Evolutionary conservation across 2,113 vertebrate genomes (phyloP), one percentile per base, ranked within the genome.

Genomic region (Ophiodon elongatus): DNA sequence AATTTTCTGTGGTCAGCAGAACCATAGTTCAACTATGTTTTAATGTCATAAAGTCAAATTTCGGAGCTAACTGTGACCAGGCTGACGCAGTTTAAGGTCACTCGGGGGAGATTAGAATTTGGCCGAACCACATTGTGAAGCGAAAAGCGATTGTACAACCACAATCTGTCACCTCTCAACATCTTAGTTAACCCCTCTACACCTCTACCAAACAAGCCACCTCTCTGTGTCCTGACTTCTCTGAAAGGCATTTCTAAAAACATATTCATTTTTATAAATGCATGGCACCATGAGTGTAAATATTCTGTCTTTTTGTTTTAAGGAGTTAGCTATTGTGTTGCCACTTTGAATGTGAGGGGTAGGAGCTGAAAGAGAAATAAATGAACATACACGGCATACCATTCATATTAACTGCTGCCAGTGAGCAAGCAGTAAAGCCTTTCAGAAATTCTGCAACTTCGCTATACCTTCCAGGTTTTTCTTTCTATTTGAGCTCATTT

Each of bases 231-330:
- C 29, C 63, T 33, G 1, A 56, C 56, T 65, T 83, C 67, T 64
- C 73, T 54, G 11, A 14, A 31, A 71, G 23, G 29, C 14, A 1
- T 85, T 76, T 73, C 52, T 74, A 62, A 45, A 77, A 37, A 56
- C 63, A 47, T 50, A 39, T 39, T 35, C 35, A 62, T 86, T 85
- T 52, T 65, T 65, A 37, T 45, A 60, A 74, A 75, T 84, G 94
- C 91, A 93, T 92, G 91, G 84, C 77, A 41, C 62, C 84, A 79
- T 83, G 54, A 47, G 52, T 94, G 91, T 92, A 82, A 83, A 86
- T 87, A 73, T 54, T 67, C 27, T 64, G 33, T 76, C 54, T 72
- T 66, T 64, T 23, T 15, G 7, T 73, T 63, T 79, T 62, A 69
- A 41, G 19, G 11, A 75, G 65, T 79, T 80, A 25, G 6, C 33